phyloP scores from a whole-genome alignment of 2,797 vertebrate species.

The Euphonia xanthogaster region DNA sequence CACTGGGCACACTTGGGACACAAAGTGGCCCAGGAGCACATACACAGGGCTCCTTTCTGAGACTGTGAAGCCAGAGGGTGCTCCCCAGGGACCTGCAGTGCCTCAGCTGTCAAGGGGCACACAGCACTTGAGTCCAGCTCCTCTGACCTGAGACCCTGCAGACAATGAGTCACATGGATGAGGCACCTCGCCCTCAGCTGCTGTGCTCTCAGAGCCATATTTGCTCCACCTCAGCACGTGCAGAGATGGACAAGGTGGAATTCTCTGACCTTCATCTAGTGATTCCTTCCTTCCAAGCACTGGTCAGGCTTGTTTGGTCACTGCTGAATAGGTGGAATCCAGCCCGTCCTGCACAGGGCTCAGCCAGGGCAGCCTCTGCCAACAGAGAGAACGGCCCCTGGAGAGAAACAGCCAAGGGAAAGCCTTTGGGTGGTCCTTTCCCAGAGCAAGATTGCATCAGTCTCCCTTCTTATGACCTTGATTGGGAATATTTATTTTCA shows the following conservation, averaged over 20 bases:
- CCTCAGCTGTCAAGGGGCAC: neutral
- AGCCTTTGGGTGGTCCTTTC: neutral
- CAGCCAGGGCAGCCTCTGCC: neutral
- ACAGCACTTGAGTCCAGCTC: neutral
- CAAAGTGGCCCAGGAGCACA: neutral
- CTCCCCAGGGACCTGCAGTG: neutral
- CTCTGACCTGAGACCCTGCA: neutral
- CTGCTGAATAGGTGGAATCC: neutral
- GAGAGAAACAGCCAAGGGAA: neutral
- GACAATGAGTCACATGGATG: accelerated
- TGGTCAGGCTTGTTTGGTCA: conserved; percentile 25
- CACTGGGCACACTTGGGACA: accelerated
- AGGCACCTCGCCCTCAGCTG: neutral
- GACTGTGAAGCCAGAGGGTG: neutral
- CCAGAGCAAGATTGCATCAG: neutral
- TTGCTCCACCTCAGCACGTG: neutral
- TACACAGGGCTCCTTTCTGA: no score
- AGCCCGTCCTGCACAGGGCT: neutral
- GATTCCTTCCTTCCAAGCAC: neutral
- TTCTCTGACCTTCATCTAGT: neutral
- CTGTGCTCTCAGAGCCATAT: neutral
- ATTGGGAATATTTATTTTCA: neutral
- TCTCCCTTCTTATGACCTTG: neutral
- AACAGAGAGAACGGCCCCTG: accelerated
- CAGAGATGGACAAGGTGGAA: neutral